phyloP scores from a whole-genome alignment of 2,888 invertebrate genomes.

The Mythimna albipuncta region DNA sequence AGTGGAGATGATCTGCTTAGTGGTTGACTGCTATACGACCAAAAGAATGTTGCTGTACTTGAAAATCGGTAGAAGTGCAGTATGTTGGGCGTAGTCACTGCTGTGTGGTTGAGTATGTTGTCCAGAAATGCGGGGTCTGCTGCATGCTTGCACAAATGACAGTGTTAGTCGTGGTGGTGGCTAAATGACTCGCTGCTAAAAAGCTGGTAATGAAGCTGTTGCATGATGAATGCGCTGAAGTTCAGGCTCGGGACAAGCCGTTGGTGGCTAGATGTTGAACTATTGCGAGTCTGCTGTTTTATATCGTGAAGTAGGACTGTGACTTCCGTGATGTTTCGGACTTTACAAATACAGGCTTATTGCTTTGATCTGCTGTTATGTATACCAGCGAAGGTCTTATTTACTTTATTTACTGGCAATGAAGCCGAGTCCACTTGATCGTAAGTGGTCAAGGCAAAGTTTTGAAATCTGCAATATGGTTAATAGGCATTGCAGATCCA shows the following conservation, averaged over 20 bases:
- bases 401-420: not conserved
- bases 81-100: not conserved
- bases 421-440: constrained; percentile 2
- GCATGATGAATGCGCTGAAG: not conserved
- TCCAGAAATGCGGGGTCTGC: not conserved
- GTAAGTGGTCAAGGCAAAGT: not conserved
- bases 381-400: not conserved
- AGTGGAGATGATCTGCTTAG: not conserved
- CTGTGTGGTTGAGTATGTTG: not conserved
- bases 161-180: not conserved
- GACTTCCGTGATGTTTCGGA: not conserved
- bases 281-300: not conserved
- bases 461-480: not conserved
- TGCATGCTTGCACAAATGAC: not conserved
- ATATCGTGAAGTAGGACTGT: not conserved
- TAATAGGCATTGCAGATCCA: not conserved
- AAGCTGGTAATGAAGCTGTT: not conserved
- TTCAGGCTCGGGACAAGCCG: not conserved
- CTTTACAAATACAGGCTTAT: not conserved
- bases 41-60: too few species aligned
- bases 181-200: not conserved
- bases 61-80: not conserved
- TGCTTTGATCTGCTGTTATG: not conserved
- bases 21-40: not conserved
- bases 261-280: not conserved